These are phyloP conservation scores for Pollenia amentaria DNA, from an alignment of 2,888 invertebrate species.

Conservation along the genomic window DNA sequence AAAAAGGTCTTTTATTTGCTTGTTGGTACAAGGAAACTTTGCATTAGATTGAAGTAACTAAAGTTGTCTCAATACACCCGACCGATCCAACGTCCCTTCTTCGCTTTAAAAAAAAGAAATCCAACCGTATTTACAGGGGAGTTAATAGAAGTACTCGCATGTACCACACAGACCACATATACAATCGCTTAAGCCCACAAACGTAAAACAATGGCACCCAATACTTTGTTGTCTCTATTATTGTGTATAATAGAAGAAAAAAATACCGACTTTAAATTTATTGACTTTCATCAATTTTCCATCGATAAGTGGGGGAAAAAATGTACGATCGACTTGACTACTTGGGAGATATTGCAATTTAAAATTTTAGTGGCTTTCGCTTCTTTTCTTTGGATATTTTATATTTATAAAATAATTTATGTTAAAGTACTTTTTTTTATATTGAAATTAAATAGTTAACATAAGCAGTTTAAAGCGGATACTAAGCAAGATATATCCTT, in stretches of 20 bases:
- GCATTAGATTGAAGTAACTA: conserved; percentile 23
- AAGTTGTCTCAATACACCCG: conserved; percentile 26
- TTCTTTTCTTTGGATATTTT: conserved; percentile 10
- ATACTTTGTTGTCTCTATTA: conserved; percentile 26
- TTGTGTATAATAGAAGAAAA: conserved; percentile 2
- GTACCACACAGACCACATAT: conserved; percentile 2
- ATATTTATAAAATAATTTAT: conserved; percentile 19
- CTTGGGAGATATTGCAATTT: conserved; percentile 39
- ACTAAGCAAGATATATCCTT: no score
- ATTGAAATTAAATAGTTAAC: not conserved
- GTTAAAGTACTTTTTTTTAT: conserved; percentile 13
- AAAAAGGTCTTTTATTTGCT: conserved; percentile 8
- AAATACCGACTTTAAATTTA: conserved; percentile 55
- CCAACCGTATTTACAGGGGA: not conserved
- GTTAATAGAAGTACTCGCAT: conserved; percentile 7
- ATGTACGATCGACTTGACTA: not conserved
- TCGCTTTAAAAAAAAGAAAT: not conserved
- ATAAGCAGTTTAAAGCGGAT: not conserved
- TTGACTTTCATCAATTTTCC: conserved; percentile 63
- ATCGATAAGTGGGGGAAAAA: conserved; percentile 42
- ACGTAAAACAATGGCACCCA: not conserved
- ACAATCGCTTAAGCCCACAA: conserved; percentile 18
- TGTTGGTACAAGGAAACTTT: conserved; percentile 53
- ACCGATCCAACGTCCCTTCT: not conserved
- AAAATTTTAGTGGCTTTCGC: conserved; percentile 56